Conservation (phyloP, 2,113 vertebrate species). For the Ginglymostoma cirratum region DNA sequence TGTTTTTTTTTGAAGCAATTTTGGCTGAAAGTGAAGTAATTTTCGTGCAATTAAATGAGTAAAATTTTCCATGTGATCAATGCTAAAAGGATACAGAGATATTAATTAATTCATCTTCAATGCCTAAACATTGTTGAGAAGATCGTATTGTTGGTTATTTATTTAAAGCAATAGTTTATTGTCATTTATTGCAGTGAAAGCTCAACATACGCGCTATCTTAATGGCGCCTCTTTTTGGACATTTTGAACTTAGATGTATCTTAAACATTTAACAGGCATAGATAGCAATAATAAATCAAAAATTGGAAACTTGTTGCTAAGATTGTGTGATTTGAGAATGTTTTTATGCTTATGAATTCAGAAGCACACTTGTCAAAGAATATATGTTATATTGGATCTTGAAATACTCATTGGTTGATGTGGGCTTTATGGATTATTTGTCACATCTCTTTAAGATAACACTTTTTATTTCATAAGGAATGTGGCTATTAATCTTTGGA, state of each 20-base stretch:
- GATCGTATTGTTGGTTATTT: neutral
- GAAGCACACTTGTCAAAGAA: neutral
- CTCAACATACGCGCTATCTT: neutral
- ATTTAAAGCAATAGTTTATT: neutral
- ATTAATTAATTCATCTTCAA: neutral
- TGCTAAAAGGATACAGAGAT: neutral
- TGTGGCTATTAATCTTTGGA: neutral
- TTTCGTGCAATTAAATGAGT: neutral
- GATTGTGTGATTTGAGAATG: neutral
- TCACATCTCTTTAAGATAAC: neutral
- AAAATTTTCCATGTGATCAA: neutral
- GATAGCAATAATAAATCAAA: neutral
- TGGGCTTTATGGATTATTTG: neutral
- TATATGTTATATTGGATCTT: neutral
- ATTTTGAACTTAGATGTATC: neutral
- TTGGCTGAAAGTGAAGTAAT: neutral
- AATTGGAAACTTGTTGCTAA: neutral
- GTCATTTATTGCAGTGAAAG: neutral
- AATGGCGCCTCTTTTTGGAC: neutral
- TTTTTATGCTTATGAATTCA: neutral
- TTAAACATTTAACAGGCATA: neutral
- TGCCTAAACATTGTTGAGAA: neutral
- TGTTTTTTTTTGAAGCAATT: constrained; percentile 1
- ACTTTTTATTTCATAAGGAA: neutral
- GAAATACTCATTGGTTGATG: neutral